Base-by-base conservation (phyloP, 2,113 vertebrate genomes). In the Balaenoptera acutorostrata region DNA sequence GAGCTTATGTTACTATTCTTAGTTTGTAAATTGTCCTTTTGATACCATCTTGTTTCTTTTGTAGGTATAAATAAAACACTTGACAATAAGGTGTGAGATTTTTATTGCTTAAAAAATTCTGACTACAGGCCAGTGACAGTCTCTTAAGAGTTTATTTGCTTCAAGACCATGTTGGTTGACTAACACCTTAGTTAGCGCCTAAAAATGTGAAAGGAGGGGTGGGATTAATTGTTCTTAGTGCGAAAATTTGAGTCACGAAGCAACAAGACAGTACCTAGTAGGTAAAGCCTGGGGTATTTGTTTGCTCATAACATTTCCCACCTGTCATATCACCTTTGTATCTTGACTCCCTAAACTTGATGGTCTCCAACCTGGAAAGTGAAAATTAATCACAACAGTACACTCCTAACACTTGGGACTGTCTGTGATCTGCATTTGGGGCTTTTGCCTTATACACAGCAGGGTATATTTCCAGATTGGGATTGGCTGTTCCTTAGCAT, bases 31-130 rank as follows among this genome's bases (percentile, higher is more conserved):
- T 98, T 98, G 98, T 99, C 98, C 98, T 99, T 99, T 99, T 99
- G 98, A 99, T 99, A 99, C 98, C 98, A 99, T 99, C 98, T 99
- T 99, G 98, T 99, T 99, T 99, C 98, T 99, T 99, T 99, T 99
- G 99, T 99, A 99, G 99, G 98, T 99, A 99, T 99, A 99, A 99
- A 99, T 99, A 99, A 99, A 98, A 99, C 98, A 99, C 98, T 99
- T 99, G 98, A 98, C 98, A 98, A 98, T 99, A 99, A 98, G 61
- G 61, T 84, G 83, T 97, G 97, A 96, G 84, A 69, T 88, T 96
- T 99, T 99, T 98, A 98, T 98, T 98, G 95, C 82, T 81, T 80
- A 68, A 63, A 97, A 89, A 41, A 80, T 68, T 68, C 1, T 57
- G 5, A 74, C 9, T 71, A 0, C 14, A 82, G 68, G 8, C 55